Base-by-base conservation (phyloP, 2,888 invertebrate genomes). In the Heliconius aoede region DNA sequence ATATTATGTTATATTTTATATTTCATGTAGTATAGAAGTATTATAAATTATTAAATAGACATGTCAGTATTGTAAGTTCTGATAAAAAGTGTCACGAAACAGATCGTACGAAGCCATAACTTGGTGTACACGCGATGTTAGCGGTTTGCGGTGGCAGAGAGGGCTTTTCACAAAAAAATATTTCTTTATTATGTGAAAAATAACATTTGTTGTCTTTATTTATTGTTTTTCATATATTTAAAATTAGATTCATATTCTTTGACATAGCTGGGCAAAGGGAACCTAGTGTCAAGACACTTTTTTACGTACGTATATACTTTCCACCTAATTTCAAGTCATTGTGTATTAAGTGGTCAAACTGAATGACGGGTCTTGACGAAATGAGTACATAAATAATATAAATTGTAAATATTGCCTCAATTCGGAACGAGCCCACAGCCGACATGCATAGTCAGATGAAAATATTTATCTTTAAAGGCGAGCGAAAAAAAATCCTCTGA, bases 101-200 rank as follows among this genome's bases (percentile, higher is more conserved):
- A 83, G 85, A 84, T 85, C 76, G 76, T 76, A 83, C 81, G 91
- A 91, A 91, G 91, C 91, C 91, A 87, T 91, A 91, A 88, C 86
- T 86, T 82, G 80, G 82, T 84, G 82, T 81, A 86, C 91, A 91
- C 90, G 91, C 91, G 85, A 91, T 88, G 88, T 82, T 76, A 72
- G 77, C 73, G 86, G 3, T 79, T 46, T 9, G 7, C 1, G 32
- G 77, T 40, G 82, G 46, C 84, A 86, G 89, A 87, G 61, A 4
- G 0, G 72, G 83, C 77, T 83, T 81, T 73, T 82, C 73, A 3
- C 77, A 26, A 67, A 78, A n/a, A 77, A 46, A 28, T 67, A 46
- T 46, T 46, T 46, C 1, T 46, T 46, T 46, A 46, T 46, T 46
- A 21, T 21, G 5, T 46, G 46, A 46, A 46, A 46, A 46, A 21